Evolutionary conservation across 2,888 invertebrate genomes (phyloP).

Genomic region (Ichneumon xanthorius): DNA sequence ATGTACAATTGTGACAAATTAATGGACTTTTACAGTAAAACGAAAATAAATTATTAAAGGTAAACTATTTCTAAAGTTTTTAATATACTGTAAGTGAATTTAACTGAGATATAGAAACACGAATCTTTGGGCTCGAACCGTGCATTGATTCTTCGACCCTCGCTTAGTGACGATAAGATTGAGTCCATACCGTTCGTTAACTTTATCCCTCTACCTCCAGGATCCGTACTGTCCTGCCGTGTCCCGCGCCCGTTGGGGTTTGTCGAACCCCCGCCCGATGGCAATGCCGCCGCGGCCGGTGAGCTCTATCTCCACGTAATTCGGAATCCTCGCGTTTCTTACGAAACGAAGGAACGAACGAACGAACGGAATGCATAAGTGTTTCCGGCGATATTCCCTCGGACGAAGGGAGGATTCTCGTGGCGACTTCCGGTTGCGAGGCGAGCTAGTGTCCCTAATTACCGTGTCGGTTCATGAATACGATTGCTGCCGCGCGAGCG

Average conservation of each 20-base stretch:
- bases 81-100: not conserved
- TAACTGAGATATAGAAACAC: not conserved
- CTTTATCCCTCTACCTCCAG: not conserved
- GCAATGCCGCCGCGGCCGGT: constrained; percentile 32
- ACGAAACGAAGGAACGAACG: constrained; percentile 69
- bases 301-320: constrained; percentile 57
- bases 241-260: constrained; percentile 45
- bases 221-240: constrained; percentile 42
- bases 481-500: constrained; percentile 79
- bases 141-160: not conserved
- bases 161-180: constrained; percentile 29
- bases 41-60: no score
- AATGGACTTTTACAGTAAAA: no score
- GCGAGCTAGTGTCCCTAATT: constrained; percentile 85
- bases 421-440: constrained; percentile 84
- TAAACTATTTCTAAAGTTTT: not conserved
- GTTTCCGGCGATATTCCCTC: constrained; percentile 83
- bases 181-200: not conserved
- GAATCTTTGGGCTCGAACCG: not conserved
- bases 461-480: constrained; percentile 85
- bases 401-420: constrained; percentile 82
- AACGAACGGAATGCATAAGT: constrained; percentile 84
- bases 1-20: no score
- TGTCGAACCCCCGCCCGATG: constrained; percentile 50
- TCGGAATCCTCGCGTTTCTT: constrained; percentile 79